Base-by-base conservation (phyloP, 2,888 invertebrate species). In the Tetranychus truncatus region DNA sequence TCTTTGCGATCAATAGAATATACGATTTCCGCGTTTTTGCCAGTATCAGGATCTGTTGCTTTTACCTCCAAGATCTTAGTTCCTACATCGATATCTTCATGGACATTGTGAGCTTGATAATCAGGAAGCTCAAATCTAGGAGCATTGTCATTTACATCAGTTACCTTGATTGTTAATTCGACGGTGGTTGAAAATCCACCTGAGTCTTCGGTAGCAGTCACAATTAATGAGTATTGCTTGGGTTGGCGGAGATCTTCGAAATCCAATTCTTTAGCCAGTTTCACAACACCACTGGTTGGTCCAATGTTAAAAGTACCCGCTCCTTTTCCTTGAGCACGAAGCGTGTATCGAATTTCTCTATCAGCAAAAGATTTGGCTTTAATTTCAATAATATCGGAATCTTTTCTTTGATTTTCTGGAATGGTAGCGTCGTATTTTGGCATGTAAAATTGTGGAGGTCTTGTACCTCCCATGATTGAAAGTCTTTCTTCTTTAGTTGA, bases 361-460 rank as follows among this genome's bases (percentile, higher is more conserved):
- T 95, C 94, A 78, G 95, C 95, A 82, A 97, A 97, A 1, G 95
- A 94, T 83, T 95, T 95, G 4, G 96, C 96, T 85, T 95, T 93
- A 78, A 97, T 92, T 65, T 94, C 93, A 82, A 95, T 92, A 75
- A 95, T 94, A 83, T 94, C 95, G 73, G 94, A 92, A 83, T 95
- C 95, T 83, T 94, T 94, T 83, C 91, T 92, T 85, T 94, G 92
- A 83, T 95, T 95, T 84, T 99, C 97, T 1, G 93, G 92, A 79
- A 97, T 95, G 82, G 92, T 92, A 0, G 95, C 93, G 81, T 91
- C 91, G 83, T 97, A 99, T 80, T 91, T 90, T 7, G 91, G 90
- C 87, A 95, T 89, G 83, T 94, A 95, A 85, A 99, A 97, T 84
- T 99, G 97, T 0, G 99, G 99, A 0, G 95, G 92, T 65, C 96